Conservation (phyloP, 2,113 vertebrate genomes). For the Euleptes europaea region DNA sequence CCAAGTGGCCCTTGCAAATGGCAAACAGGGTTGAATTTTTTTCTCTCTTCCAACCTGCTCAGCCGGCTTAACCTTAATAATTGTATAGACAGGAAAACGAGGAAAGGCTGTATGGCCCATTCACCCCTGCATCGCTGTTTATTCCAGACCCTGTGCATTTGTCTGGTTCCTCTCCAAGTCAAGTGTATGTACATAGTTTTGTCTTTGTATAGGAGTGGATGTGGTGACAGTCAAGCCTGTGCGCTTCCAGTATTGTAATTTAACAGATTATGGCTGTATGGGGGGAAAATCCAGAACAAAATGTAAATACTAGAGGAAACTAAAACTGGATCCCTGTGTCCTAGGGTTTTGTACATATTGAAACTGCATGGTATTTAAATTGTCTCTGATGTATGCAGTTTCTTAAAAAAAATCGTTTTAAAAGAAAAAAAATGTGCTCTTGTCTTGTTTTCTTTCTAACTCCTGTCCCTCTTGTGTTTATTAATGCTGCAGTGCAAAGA, state of each 20-base stretch:
- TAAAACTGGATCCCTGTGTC: slow-evolving; percentile 78
- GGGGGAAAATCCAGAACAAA: not conserved
- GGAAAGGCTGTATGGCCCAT: slow-evolving; percentile 46
- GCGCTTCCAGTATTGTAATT: slow-evolving; percentile 76
- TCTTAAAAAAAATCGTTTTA: slow-evolving; percentile 78
- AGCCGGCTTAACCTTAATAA: slow-evolving; percentile 34
- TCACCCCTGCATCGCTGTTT: slow-evolving; percentile 48
- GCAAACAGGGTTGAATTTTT: slow-evolving; percentile 44
- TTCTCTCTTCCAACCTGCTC: slow-evolving; percentile 40
- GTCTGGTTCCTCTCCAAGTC: slow-evolving; percentile 68
- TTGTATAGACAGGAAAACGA: slow-evolving; percentile 50
- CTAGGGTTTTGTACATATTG: slow-evolving; percentile 88
- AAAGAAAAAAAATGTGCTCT: slow-evolving; percentile 57
- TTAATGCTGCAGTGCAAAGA: not conserved
- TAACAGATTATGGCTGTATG: slow-evolving; percentile 77
- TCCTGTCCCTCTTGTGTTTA: not conserved
- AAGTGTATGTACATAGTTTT: slow-evolving; percentile 77
- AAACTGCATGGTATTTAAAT: slow-evolving; percentile 93
- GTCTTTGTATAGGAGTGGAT: slow-evolving; percentile 79
- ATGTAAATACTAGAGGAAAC: slow-evolving; percentile 83
- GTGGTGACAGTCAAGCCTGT: slow-evolving; percentile 77
- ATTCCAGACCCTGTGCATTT: slow-evolving; percentile 68
- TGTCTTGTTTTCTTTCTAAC: slow-evolving; percentile 53
- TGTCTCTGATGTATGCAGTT: slow-evolving; percentile 93
- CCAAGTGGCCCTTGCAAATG: slow-evolving; percentile 37